phyloP scores from a whole-genome alignment of 2,888 invertebrate genomes.

The Thyatira batis region DNA sequence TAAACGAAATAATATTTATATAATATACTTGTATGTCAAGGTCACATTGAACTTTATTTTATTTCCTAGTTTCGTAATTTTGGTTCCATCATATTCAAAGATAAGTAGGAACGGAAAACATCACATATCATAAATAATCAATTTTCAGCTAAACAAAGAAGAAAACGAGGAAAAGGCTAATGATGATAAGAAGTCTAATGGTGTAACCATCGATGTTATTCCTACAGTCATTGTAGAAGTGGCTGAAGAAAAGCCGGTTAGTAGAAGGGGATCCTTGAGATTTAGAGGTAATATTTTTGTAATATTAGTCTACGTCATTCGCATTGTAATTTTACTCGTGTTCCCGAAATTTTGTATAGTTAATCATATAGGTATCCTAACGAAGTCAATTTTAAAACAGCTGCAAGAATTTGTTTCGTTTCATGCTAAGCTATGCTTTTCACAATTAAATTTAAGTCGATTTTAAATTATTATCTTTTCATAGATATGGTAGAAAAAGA shows the following conservation, averaged over 20 bases:
- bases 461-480: constrained; percentile 10
- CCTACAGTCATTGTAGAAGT: constrained; percentile 64
- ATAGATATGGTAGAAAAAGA: constrained; percentile 80
- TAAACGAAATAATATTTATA: neutral
- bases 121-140: no score
- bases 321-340: neutral
- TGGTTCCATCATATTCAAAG: no score
- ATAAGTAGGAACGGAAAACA: no score
- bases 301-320: no score
- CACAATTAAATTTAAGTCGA: no score
- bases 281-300: constrained; percentile 77
- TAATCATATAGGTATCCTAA: no score
- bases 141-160: constrained; percentile 56
- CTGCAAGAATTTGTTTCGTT: no score
- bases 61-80: no score
- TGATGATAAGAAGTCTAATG: constrained; percentile 61
- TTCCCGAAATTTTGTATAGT: neutral
- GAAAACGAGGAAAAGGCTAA: constrained; percentile 48
- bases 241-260: constrained; percentile 58
- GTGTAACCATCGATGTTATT: constrained; percentile 56
- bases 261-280: constrained; percentile 75
- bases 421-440: no score
- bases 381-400: no score
- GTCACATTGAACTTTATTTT: neutral
- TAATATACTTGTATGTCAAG: neutral